Evolutionary conservation across 37 sponge, comb jelly and placozoan species (phyloP).

Genomic region (Dysidea cf. avara): DNA sequence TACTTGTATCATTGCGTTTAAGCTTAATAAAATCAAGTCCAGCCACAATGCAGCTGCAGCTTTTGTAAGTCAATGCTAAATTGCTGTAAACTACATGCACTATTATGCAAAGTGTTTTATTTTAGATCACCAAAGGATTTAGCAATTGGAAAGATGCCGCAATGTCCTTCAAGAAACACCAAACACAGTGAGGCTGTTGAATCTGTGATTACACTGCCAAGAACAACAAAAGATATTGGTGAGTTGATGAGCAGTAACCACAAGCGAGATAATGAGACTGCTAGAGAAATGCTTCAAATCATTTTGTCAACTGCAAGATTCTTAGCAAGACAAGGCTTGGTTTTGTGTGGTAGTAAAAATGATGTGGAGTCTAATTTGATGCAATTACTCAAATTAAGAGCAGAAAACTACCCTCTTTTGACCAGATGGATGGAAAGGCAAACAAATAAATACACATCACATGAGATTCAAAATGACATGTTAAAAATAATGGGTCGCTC

Average conservation of each 20-base stretch:
- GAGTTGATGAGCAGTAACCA: conserved; percentile 64
- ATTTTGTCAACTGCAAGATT: conserved; percentile 64
- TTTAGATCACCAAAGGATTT: no score
- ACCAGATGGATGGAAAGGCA: conserved; percentile 57
- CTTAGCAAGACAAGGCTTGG: conserved; percentile 64
- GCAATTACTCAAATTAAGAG: no score
- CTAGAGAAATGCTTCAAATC: conserved; percentile 63
- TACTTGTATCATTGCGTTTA: conserved; percentile 44
- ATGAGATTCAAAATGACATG: no score
- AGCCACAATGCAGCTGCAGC: conserved; percentile 40
- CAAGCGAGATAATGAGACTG: conserved; percentile 51
- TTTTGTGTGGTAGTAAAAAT: conserved; percentile 50
- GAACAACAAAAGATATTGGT: conserved; percentile 60
- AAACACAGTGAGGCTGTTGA: conserved; percentile 67
- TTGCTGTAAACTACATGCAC: no score
- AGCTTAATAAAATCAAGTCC: conserved; percentile 14
- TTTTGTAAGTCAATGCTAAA: no score
- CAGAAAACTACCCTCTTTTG: no score
- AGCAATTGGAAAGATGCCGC: no score
- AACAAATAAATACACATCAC: conserved; percentile 28
- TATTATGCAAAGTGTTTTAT: no score
- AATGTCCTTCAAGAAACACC: conserved; percentile 65
- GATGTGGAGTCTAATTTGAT: conserved; percentile 61
- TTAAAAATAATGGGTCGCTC: conserved; percentile 62
- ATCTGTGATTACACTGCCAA: conserved; percentile 63